Percentiles rank a stretch among this genome's conserved stretches.
Evolutionary conservation across 2,113 vertebrate genomes (phyloP).

Genomic region (Trochalopteron elliotii): DNA sequence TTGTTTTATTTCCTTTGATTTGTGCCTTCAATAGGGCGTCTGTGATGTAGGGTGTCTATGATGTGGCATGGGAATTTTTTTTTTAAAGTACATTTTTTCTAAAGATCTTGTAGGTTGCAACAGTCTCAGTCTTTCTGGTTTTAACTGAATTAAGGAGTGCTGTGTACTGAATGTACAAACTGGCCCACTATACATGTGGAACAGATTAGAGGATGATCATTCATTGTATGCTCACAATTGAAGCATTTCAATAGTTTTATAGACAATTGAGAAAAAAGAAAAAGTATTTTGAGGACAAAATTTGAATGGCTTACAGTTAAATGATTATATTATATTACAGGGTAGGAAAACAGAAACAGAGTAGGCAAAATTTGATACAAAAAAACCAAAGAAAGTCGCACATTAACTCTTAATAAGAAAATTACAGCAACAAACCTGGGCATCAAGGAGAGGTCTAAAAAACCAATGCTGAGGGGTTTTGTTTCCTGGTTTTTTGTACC

Average conservation of each 20-base stretch:
- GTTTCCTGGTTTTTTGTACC: not conserved
- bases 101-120: not conserved
- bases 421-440: not conserved
- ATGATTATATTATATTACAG: not conserved
- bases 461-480: not conserved
- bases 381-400: not conserved
- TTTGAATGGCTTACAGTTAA: not conserved
- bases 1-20: not conserved
- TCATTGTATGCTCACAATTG: not conserved
- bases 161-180: not conserved
- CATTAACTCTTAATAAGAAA: not conserved
- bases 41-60: no score
- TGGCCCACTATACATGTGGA: not conserved
- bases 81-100: not conserved
- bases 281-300: not conserved
- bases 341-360: not conserved
- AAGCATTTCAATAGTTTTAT: slow-evolving; percentile 6
- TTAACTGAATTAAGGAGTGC: not conserved
- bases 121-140: not conserved
- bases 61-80: not conserved
- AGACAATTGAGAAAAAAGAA: not conserved
- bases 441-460: not conserved
- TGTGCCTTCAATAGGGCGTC: not conserved
- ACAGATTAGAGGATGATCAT: not conserved
- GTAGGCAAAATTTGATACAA: not conserved